phyloP scores from a whole-genome alignment of 2,888 invertebrate species.

The Hirtodrosophila alboralis region DNA sequence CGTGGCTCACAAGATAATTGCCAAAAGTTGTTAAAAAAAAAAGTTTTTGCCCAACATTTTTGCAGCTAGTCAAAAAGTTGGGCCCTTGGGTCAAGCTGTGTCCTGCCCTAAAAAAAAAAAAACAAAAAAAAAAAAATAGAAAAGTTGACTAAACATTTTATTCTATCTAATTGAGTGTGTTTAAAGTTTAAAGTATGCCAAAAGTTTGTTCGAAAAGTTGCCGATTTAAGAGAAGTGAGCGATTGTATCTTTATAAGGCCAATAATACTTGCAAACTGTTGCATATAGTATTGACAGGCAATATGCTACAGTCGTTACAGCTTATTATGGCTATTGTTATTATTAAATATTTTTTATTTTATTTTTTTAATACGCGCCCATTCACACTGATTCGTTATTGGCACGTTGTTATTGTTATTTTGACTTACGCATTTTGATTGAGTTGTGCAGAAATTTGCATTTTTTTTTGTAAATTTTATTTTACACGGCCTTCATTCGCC shows the following conservation, averaged over 20 bases:
- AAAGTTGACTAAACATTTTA: slow-evolving; percentile 76
- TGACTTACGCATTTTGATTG: slow-evolving; percentile 64
- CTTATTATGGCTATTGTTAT: slow-evolving; percentile 20
- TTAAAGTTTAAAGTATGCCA: slow-evolving; percentile 76
- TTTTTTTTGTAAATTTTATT: slow-evolving; percentile 74
- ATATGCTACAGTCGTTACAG: neutral
- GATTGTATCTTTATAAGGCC: slow-evolving; percentile 45
- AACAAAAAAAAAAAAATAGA: slow-evolving; percentile 23
- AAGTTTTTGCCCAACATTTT: slow-evolving; percentile 70
- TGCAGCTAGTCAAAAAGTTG: slow-evolving; percentile 74
- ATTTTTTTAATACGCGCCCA: neutral
- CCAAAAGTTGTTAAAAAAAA: slow-evolving; percentile 72
- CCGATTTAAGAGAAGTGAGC: slow-evolving; percentile 50
- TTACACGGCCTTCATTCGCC: slow-evolving; percentile 31
- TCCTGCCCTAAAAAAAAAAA: slow-evolving; percentile 38
- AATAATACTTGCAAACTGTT: slow-evolving; percentile 56
- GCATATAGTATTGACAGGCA: slow-evolving; percentile 38
- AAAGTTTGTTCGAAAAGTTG: slow-evolving; percentile 66
- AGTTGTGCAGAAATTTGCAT: slow-evolving; percentile 51
- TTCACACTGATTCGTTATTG: slow-evolving; percentile 1
- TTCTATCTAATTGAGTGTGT: slow-evolving; percentile 80
- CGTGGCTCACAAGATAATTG: slow-evolving; percentile 77
- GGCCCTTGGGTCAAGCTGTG: slow-evolving; percentile 75
- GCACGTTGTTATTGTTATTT: slow-evolving; percentile 47
- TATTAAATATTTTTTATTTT: slow-evolving; percentile 25